phyloP scores from a whole-genome alignment of 2,888 invertebrate species.

The Andricus quercusramuli region DNA sequence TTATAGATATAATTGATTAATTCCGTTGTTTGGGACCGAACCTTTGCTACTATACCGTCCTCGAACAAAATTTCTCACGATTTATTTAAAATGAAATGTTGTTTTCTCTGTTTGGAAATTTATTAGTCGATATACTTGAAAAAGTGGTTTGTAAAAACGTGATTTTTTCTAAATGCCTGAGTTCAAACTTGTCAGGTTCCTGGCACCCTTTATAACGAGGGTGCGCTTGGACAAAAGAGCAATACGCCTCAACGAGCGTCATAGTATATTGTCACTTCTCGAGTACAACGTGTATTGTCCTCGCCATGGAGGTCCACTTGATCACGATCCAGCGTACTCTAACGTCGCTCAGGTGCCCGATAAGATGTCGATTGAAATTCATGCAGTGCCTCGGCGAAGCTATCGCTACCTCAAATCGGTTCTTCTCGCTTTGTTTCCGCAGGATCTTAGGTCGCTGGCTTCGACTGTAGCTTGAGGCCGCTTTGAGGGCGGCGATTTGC shows the following conservation, averaged over 20 bases:
- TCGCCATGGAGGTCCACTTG: slow-evolving; percentile 78
- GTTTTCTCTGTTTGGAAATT: neutral
- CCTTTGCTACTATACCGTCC: too few relatives aligned
- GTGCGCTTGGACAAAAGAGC: slow-evolving; percentile 76
- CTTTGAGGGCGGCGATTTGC: neutral
- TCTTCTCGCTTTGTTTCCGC: slow-evolving; percentile 65
- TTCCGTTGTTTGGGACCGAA: too few relatives aligned
- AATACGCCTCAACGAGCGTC: slow-evolving; percentile 72
- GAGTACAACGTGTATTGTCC: slow-evolving; percentile 74
- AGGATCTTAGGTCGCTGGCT: slow-evolving; percentile 53
- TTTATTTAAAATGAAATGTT: neutral
- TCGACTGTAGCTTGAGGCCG: slow-evolving; percentile 8
- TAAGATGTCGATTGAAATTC: slow-evolving; percentile 79
- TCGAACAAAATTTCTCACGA: too few relatives aligned
- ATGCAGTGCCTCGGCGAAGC: slow-evolving; percentile 68
- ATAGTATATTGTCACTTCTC: slow-evolving; percentile 75
- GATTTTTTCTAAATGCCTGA: slow-evolving; percentile 38
- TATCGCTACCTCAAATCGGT: slow-evolving; percentile 65
- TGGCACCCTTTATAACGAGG: slow-evolving; percentile 56
- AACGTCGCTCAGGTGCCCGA: slow-evolving; percentile 72
- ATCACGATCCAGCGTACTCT: slow-evolving; percentile 77
- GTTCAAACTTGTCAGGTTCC: slow-evolving; percentile 61
- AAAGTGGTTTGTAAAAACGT: slow-evolving; percentile 24
- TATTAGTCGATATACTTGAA: neutral
- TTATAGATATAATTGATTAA: too few relatives aligned